Evolutionary conservation across 2,888 invertebrate species (phyloP), one percentile per base, ranked within the genome.

Genomic region (Catocala nupta): DNA sequence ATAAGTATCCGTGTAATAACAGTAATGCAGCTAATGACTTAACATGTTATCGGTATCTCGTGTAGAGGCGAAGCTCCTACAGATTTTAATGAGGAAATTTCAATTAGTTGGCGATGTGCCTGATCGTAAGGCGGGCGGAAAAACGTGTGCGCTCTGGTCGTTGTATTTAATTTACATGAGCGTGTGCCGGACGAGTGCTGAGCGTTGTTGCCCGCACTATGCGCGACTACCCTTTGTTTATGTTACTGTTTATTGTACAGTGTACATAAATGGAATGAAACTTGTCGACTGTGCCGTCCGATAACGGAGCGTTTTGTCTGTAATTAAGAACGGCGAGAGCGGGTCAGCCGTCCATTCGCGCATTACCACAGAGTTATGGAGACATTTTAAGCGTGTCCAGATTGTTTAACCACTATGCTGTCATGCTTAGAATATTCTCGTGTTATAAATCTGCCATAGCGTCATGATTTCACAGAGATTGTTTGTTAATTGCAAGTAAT

Each of bases 291-390:
- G 77, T 78, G 77, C 84, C 80, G 79, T 77, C 84, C 83, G 86
- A 87, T 92, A 93, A 90, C 90, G 88, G 90, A 87, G 88, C 83
- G 90, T 91, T 93, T 92, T 90, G 92, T 90, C 83, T 86, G 89
- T 90, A 93, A 93, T 93, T 93, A 93, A 92, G 91, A 90, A 79
- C 89, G 82, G 80, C 83, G 77, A 82, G 85, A 89, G 81, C 85
- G 78, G 85, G 87, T 89, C 87, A 88, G 81, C 81, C 81, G 84
- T 84, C 84, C 73, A 78, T 81, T 75, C 73, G 79, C 69, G 75
- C 86, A 86, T 91, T 87, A 87, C 86, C 81, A 76, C 83, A 78
- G 84, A 90, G 88, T 89, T 91, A 88, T 90, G 87, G 87, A 88
- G 88, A 90, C 90, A 86, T 87, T 87, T 83, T 79, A 80, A 83